Percentiles rank a stretch among this genome's conserved stretches.
Conservation (phyloP, 1,140 invertebrate species). For the Drosophila teissieri region DNA sequence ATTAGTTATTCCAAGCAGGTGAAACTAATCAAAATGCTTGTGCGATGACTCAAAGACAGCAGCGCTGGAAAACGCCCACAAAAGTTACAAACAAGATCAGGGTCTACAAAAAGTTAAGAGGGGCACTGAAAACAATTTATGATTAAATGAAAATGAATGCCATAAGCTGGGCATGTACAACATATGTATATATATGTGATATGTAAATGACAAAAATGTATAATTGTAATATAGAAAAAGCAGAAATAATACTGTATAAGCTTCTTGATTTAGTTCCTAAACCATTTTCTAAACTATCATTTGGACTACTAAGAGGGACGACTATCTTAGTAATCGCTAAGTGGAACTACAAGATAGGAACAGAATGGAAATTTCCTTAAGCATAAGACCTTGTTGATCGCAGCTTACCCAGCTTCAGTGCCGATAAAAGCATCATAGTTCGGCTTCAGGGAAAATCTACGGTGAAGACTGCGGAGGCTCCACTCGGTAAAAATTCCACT, state of each 20-base stretch:
- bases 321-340: no score
- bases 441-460: slow-evolving; percentile 26
- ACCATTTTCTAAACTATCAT: no score
- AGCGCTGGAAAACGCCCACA: slow-evolving; percentile 53
- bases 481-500: slow-evolving; percentile 20
- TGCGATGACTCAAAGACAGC: slow-evolving; percentile 50
- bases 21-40: slow-evolving; percentile 56
- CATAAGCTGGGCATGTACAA: not conserved
- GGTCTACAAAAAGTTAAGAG: not conserved
- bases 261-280: no score
- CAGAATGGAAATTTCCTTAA: not conserved
- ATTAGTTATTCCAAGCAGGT: slow-evolving; percentile 43
- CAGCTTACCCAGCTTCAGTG: slow-evolving; percentile 83
- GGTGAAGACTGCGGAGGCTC: slow-evolving; percentile 26
- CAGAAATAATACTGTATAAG: no score
- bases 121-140: not conserved
- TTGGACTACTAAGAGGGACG: no score
- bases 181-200: no score
- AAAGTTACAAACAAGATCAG: slow-evolving; percentile 45
- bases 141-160: no score
- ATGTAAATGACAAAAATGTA: no score
- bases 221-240: no score
- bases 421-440: slow-evolving; percentile 84
- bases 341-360: no score
- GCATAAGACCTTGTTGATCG: not conserved